Conservation (phyloP, 2,113 vertebrate species). For the Menura novaehollandiae region DNA sequence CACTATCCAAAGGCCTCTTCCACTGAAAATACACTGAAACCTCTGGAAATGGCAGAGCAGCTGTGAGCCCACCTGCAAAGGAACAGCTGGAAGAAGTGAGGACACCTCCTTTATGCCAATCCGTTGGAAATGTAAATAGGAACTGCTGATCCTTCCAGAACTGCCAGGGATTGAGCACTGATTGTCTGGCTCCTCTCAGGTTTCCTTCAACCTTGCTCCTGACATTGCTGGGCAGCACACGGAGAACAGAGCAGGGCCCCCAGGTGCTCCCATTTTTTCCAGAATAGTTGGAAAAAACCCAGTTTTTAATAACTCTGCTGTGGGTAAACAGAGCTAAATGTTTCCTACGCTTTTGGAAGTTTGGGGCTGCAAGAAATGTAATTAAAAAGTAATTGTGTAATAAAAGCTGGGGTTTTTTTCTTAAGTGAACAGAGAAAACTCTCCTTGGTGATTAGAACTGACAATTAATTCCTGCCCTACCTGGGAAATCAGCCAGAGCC, state of each 20-base stretch:
- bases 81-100: neutral
- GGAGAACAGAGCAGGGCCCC: neutral
- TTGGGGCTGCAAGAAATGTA: neutral
- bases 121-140: neutral
- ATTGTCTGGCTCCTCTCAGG: neutral
- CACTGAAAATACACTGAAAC: neutral
- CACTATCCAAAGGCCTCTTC: neutral
- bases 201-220: slow-evolving; percentile 17
- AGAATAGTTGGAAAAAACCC: neutral
- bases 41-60: neutral
- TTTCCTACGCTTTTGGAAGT: neutral
- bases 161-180: neutral
- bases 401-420: neutral
- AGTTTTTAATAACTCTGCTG: neutral
- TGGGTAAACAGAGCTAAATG: neutral
- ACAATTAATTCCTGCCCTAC: neutral
- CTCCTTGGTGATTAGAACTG: neutral
- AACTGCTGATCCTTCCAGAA: neutral
- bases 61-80: neutral
- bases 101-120: neutral
- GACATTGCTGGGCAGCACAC: neutral
- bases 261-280: neutral
- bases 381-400: neutral
- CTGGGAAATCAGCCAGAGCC: neutral
- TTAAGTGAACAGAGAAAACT: neutral